These are phyloP conservation scores for Drosophila aldrichi DNA, from an alignment of 2,888 invertebrate genomes.

Conservation along the genomic window DNA sequence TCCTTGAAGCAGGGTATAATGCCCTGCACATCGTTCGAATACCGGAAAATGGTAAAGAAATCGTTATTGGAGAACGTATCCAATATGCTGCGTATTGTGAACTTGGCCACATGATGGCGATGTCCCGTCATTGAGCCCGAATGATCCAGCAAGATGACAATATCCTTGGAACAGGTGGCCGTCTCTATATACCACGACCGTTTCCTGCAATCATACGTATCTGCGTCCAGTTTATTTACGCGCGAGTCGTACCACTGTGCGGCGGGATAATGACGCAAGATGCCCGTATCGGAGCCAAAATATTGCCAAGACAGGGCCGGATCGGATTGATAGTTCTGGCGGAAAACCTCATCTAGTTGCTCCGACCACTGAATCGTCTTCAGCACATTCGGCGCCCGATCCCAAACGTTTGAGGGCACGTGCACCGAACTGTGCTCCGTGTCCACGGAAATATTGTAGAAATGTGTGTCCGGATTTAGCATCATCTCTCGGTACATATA, in stretches of 20 bases:
- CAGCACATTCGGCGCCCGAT: constrained; percentile 89
- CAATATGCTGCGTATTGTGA: constrained; percentile 94
- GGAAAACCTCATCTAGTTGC: constrained; percentile 92
- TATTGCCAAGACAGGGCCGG: constrained; percentile 98
- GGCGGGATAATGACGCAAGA: constrained; percentile 96
- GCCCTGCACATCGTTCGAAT: constrained; percentile 90
- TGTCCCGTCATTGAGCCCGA: constrained; percentile 98
- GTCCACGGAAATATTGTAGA: constrained; percentile 93
- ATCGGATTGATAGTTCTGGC: constrained; percentile 93
- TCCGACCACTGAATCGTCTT: constrained; percentile 96
- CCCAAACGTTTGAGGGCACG: constrained; percentile 97
- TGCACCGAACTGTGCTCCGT: constrained; percentile 94
- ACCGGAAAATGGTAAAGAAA: constrained; percentile 96
- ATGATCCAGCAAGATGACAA: constrained; percentile 96
- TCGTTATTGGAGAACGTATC: constrained; percentile 99
- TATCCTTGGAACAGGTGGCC: constrained; percentile 98
- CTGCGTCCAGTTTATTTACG: constrained; percentile 86
- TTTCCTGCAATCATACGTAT: constrained; percentile 96
- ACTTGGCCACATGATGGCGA: constrained; percentile 90
- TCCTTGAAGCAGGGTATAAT: constrained; percentile 94
- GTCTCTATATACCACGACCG: constrained; percentile 99
- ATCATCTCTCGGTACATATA: constrained; percentile 87
- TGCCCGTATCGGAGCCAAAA: constrained; percentile 97
- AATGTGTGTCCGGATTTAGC: constrained; percentile 91
- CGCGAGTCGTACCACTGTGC: constrained; percentile 88